Evolutionary conservation across 2,113 vertebrate species (phyloP).

Genomic region (Choloepus hoffmanni): DNA sequence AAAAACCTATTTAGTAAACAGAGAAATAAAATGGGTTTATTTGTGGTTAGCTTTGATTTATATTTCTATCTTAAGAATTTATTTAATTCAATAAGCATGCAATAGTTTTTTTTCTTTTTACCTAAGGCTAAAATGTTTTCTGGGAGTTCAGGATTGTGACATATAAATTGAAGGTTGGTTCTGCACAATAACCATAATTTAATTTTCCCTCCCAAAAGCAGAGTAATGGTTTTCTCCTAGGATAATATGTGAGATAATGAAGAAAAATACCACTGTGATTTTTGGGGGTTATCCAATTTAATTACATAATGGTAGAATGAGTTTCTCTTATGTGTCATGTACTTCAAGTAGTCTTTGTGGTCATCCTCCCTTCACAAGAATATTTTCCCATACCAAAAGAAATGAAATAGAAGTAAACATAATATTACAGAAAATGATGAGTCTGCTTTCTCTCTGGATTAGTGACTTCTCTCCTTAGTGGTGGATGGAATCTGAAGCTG

Average conservation of each 20-base stretch:
- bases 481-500: conserved; percentile 43
- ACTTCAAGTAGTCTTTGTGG: conserved; percentile 30
- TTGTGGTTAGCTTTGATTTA: conserved; percentile 20
- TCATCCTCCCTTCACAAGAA: not conserved
- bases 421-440: conserved; percentile 53
- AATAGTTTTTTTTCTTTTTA: not conserved
- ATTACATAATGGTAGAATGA: conserved; percentile 6
- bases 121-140: not conserved
- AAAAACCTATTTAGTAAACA: not conserved
- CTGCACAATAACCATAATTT: conserved; percentile 48
- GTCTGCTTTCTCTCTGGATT: conserved; percentile 46
- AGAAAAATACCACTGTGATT: conserved; percentile 34
- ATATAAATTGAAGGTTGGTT: conserved; percentile 31
- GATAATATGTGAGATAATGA: conserved; percentile 39
- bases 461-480: conserved; percentile 50
- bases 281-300: conserved; percentile 49
- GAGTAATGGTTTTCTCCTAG: conserved; percentile 42
- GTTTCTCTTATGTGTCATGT: not conserved
- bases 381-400: conserved; percentile 57
- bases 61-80: conserved; percentile 39
- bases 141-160: conserved; percentile 23
- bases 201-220: conserved; percentile 39
- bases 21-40: conserved; percentile 12
- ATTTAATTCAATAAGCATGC: not conserved
- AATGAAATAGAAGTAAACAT: conserved; percentile 45